phyloP scores from a whole-genome alignment of 2,113 vertebrate species.

The Eudyptes chrysolophus region DNA sequence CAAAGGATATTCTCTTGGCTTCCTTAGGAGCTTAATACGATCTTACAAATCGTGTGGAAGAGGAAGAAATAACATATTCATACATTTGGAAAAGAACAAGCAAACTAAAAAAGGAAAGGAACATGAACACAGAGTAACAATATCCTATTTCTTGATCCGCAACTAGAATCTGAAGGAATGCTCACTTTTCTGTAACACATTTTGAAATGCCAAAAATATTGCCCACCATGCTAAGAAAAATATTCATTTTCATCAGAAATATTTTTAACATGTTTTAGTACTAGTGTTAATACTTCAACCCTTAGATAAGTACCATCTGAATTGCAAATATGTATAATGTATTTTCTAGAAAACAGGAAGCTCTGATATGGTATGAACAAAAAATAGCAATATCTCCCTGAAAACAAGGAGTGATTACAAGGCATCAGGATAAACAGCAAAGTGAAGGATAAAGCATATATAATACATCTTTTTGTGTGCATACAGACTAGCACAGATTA shows the following conservation, averaged over 20 bases:
- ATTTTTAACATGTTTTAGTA: not conserved
- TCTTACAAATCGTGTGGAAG: not conserved
- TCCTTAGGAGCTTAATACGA: not conserved
- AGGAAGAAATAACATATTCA: not conserved
- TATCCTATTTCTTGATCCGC: not conserved
- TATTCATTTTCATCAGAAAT: not conserved
- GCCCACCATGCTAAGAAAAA: not conserved
- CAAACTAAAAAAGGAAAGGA: not conserved
- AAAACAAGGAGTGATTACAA: not conserved
- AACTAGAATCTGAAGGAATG: not conserved
- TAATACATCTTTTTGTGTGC: not conserved
- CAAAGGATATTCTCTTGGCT: not conserved
- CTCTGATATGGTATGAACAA: not conserved
- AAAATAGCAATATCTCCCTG: not conserved
- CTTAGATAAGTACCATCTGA: not conserved
- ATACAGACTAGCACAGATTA: not conserved
- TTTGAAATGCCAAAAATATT: not conserved
- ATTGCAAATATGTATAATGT: not conserved
- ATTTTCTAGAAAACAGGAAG: not conserved
- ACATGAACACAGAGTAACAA: not conserved
- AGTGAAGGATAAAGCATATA: not conserved
- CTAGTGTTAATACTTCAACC: not conserved
- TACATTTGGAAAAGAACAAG: not conserved
- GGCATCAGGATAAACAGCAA: not conserved
- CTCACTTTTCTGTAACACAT: not conserved